A percentile compares a stretch with the other conserved stretches of the same genome.
Evolutionary conservation across 2,113 vertebrate genomes (phyloP).

Genomic region (Apteryx mantelli): DNA sequence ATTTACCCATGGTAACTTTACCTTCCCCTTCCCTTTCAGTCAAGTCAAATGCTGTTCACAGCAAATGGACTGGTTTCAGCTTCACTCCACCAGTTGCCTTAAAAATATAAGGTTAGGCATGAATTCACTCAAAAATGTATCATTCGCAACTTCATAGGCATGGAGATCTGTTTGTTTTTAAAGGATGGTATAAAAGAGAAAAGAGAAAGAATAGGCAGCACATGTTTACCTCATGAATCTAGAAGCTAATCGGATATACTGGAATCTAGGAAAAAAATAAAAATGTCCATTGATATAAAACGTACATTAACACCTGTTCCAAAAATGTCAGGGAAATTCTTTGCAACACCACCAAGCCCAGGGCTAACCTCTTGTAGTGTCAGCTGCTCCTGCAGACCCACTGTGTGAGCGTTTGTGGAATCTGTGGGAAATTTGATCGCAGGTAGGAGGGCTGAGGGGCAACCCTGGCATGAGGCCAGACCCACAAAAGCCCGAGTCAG

Average conservation of each 20-base stretch:
- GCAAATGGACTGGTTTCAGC: not conserved
- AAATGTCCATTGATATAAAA: not conserved
- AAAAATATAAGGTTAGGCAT: not conserved
- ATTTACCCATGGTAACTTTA: not conserved
- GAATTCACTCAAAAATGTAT: not conserved
- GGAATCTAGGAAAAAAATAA: not conserved
- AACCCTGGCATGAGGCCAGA: not conserved
- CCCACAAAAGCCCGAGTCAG: not conserved
- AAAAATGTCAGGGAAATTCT: not conserved
- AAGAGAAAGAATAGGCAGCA: not conserved
- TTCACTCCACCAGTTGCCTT: fast-evolving
- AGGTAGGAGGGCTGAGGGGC: not conserved
- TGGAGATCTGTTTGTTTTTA: not conserved
- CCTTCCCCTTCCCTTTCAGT: not conserved
- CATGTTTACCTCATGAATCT: fast-evolving
- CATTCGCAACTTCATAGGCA: not conserved
- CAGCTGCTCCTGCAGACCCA: not conserved
- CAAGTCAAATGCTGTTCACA: not conserved
- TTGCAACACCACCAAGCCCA: not conserved
- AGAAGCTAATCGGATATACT: not conserved
- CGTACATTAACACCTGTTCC: fast-evolving
- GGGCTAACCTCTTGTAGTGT: not conserved
- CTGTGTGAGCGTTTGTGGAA: not conserved
- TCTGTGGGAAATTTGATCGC: not conserved
- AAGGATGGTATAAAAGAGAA: not conserved